Evolutionary conservation across 92 coral and sea anemone species (phyloP).

Genomic region (Montipora capitata): DNA sequence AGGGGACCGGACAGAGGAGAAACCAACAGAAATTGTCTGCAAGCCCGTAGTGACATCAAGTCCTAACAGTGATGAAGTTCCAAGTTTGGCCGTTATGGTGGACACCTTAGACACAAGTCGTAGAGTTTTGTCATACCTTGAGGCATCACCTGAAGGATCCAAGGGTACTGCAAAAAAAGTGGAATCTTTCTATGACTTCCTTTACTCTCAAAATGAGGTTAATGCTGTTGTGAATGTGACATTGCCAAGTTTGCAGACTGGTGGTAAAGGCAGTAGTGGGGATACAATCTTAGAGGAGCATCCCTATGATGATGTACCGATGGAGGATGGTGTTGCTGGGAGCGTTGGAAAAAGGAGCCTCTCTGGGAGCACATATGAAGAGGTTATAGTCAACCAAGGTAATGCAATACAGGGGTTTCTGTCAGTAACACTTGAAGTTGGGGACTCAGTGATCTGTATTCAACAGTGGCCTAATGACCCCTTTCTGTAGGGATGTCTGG

Average conservation of each 20-base stretch:
- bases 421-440: too few species aligned
- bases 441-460: too few species aligned
- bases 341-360: slow-evolving; percentile 46
- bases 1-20: slow-evolving; percentile 31
- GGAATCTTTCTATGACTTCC: slow-evolving; percentile 85
- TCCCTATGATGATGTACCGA: slow-evolving; percentile 78
- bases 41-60: slow-evolving; percentile 88
- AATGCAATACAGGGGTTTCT: background rate
- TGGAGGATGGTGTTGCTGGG: slow-evolving; percentile 57
- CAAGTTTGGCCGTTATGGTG: slow-evolving; percentile 67
- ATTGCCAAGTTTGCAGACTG: slow-evolving; percentile 16
- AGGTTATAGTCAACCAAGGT: slow-evolving; percentile 85
- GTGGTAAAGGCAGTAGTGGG: slow-evolving; percentile 44
- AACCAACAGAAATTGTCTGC: slow-evolving; percentile 80
- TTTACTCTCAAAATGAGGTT: slow-evolving; percentile 58
- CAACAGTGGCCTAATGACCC: too few species aligned
- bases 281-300: slow-evolving; percentile 25
- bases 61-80: slow-evolving; percentile 75
- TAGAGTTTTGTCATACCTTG: slow-evolving; percentile 67
- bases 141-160: slow-evolving; percentile 62
- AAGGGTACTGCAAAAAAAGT: slow-evolving; percentile 41
- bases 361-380: slow-evolving; percentile 72
- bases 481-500: too few species aligned
- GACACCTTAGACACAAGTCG: slow-evolving; percentile 51
- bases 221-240: slow-evolving; percentile 25